Evolutionary conservation across 2,888 invertebrate genomes (phyloP).

Genomic region (Mayetiola destructor): DNA sequence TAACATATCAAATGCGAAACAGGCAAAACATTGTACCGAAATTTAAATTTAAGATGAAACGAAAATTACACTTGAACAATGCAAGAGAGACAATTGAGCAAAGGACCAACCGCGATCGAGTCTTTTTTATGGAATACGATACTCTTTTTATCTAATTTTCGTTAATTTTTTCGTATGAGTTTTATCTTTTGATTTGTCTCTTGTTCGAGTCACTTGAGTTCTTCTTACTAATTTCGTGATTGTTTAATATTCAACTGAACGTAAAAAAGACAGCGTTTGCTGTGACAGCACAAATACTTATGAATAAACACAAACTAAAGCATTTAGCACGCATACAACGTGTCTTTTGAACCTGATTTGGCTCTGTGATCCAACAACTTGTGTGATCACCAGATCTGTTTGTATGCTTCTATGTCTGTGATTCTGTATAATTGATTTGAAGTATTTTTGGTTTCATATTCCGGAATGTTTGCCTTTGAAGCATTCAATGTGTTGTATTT

Average conservation of each 20-base stretch:
- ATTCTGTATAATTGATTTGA: no score
- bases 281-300: conserved; percentile 6
- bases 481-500: no score
- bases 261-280: no score
- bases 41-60: not conserved
- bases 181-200: not conserved
- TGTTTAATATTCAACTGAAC: no score
- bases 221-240: no score
- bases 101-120: conserved; percentile 4
- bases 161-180: not conserved
- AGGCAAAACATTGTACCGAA: not conserved
- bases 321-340: not conserved
- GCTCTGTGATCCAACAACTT: not conserved
- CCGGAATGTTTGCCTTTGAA: no score
- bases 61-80: not conserved
- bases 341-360: not conserved
- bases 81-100: no score
- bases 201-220: not conserved
- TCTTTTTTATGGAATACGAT: not conserved
- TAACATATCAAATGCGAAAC: conserved; percentile 3
- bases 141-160: not conserved
- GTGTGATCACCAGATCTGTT: conserved; percentile 8
- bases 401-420: no score
- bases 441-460: no score
- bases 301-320: conserved; percentile 1